These are phyloP conservation scores for Crenichthys baileyi DNA, from an alignment of 2,797 vertebrate species.

Conservation along the genomic window DNA sequence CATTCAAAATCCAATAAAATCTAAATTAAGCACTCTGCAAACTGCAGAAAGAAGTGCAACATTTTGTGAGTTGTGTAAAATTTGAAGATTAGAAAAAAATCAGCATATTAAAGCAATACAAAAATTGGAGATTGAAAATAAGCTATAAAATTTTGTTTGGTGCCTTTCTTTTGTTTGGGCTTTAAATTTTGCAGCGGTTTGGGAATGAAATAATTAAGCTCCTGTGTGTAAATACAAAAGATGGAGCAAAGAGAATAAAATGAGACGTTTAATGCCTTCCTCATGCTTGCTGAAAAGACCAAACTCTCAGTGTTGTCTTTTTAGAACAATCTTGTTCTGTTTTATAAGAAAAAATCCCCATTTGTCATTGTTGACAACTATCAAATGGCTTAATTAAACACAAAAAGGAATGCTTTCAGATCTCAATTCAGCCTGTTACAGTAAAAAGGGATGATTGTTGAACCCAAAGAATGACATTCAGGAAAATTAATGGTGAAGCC, in stretches of 20 bases:
- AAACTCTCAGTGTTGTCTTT: constrained; percentile 22
- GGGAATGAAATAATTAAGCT: constrained; percentile 35
- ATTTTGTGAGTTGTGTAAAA: neutral
- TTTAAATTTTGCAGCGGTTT: constrained; percentile 11
- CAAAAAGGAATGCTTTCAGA: constrained; percentile 42
- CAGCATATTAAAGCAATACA: neutral
- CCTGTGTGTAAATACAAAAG: constrained; percentile 7
- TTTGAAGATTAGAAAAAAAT: neutral
- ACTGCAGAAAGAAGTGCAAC: neutral
- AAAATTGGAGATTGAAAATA: neutral
- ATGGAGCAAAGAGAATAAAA: constrained; percentile 3
- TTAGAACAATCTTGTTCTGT: constrained; percentile 2
- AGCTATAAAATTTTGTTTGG: neutral
- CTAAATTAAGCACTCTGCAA: neutral
- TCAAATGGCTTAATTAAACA: constrained; percentile 32
- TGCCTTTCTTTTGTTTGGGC: neutral
- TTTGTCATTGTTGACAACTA: constrained; percentile 30
- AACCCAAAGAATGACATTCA: constrained; percentile 13
- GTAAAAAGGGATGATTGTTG: constrained; percentile 48
- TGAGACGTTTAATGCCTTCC: constrained; percentile 8
- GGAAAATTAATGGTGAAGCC: neutral
- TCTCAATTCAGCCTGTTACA: constrained; percentile 56
- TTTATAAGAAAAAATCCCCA: constrained; percentile 17
- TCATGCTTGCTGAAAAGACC: constrained; percentile 29
- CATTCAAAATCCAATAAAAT: neutral